Evolutionary conservation across 1,140 invertebrate species (phyloP).

Genomic region (Maniola jurtina): DNA sequence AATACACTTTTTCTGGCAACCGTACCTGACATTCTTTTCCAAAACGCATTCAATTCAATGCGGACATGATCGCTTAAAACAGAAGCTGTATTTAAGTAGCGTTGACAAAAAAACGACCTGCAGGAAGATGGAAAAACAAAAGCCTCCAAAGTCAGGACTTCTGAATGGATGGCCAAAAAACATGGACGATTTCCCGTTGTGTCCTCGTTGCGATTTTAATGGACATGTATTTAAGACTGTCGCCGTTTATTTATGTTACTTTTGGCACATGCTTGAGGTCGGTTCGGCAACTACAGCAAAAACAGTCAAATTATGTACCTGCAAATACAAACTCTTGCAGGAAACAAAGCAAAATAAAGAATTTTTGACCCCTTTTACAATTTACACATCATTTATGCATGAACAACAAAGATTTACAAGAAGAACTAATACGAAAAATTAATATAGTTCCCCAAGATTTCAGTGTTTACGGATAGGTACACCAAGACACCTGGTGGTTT

Average conservation of each 20-base stretch:
- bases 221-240: constrained; percentile 15
- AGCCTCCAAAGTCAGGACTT: constrained; percentile 36
- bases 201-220: constrained; percentile 39
- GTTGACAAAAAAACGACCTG: constrained; percentile 41
- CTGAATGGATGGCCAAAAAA: constrained; percentile 51
- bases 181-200: constrained; percentile 47
- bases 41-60: constrained; percentile 61
- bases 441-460: too few relatives aligned
- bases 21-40: constrained; percentile 33
- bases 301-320: too few relatives aligned
- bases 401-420: too few relatives aligned
- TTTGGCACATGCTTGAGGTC: neutral
- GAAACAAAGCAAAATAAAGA: too few relatives aligned
- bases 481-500: too few relatives aligned
- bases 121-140: constrained; percentile 36
- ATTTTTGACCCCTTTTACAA: too few relatives aligned
- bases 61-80: constrained; percentile 54
- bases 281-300: neutral
- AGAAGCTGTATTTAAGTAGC: constrained; percentile 52
- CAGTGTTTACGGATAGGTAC: too few relatives aligned
- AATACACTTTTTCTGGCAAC: constrained; percentile 32
- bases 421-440: too few relatives aligned
- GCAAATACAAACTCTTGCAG: too few relatives aligned
- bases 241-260: neutral
- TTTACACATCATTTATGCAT: too few relatives aligned